Conservation (phyloP, 2,888 invertebrate species). For the Schizaphis graminum region DNA sequence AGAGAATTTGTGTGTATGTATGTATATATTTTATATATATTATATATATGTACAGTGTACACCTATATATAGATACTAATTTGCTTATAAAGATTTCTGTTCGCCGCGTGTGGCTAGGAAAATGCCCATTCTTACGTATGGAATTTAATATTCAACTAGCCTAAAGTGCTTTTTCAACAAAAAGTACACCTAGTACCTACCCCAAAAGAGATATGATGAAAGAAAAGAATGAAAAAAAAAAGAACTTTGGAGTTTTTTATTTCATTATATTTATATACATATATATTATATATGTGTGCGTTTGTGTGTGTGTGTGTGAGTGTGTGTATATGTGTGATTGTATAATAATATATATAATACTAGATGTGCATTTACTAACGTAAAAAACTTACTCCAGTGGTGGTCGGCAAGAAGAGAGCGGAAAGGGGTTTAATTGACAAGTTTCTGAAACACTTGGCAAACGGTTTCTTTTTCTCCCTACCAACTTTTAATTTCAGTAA, state of each 20-base stretch:
- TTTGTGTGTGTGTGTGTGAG: background rate
- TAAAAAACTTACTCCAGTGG: slow-evolving; percentile 37
- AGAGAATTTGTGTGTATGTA: background rate
- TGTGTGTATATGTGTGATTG: background rate
- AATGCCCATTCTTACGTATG: slow-evolving; percentile 18
- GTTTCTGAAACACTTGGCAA: slow-evolving; percentile 54
- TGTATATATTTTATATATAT: no score
- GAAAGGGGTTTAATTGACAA: slow-evolving; percentile 57
- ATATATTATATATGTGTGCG: background rate
- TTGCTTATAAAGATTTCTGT: slow-evolving; percentile 14
- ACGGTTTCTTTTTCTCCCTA: slow-evolving; percentile 30
- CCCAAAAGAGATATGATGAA: slow-evolving; percentile 45
- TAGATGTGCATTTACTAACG: slow-evolving; percentile 35
- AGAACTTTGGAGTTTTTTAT: slow-evolving; percentile 1
- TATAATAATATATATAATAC: slow-evolving; percentile 5
- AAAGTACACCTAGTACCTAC: background rate
- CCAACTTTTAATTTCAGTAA: slow-evolving; percentile 57
- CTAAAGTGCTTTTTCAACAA: slow-evolving; percentile 65
- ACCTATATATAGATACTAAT: background rate
- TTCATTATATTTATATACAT: slow-evolving; percentile 29
- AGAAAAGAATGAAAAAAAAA: slow-evolving; percentile 1
- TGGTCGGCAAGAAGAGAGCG: background rate
- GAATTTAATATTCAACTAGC: slow-evolving; percentile 64
- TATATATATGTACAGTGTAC: no score
- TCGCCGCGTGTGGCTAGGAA: background rate